Base-by-base conservation (phyloP, 2,113 vertebrate genomes). In the Centropus bengalensis region DNA sequence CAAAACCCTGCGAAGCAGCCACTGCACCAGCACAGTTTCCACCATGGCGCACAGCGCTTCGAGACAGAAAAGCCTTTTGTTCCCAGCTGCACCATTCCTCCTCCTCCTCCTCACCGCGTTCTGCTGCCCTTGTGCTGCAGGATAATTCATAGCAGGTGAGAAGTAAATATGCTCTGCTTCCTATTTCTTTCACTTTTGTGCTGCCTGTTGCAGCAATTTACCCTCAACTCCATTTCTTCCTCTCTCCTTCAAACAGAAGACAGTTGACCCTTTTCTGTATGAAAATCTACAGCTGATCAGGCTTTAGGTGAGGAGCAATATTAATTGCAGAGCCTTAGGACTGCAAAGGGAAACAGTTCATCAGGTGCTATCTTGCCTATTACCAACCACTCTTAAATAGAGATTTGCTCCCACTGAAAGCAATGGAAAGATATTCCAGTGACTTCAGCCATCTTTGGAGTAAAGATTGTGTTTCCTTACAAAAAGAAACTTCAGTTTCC, bases 71-170 rank as follows among this genome's bases (percentile, higher is more conserved):
- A 95, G 63, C 59, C 90, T 91, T 95, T 84, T 95, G 91, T 94
- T 89, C 82, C 74, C 36, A 23, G 47, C 22, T 49, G 47, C 21
- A 20, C 22, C 47, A 22, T 49, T 49, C 47, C 47, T 49, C 47
- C 47, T 58, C 22, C 86, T 92, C 94, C 76, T 94, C 82, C 79
- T 90, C 75, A 0, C 76, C 36, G 54, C 58, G 9, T 36, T 76
- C 86, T 92, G 88, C 82, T 47, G 74, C 77, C 78, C 36, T 55
- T 64, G 63, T 81, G 75, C 77, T 36, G 68, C 83, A 23, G 83
- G 80, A 30, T 94, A 94, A 96, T 95, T 91, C 19, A 47, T 19
- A 96, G 94, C 96, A 96, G 91, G 93, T 86, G 88, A 93, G 89
- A 83, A 62, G 73, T 22, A 86, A 91, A 91, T 28, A 52, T 4